A percentile compares a stretch with the other conserved stretches of the same genome.
Evolutionary conservation across 2,113 vertebrate species (phyloP).

Genomic region (Mesitornis unicolor): DNA sequence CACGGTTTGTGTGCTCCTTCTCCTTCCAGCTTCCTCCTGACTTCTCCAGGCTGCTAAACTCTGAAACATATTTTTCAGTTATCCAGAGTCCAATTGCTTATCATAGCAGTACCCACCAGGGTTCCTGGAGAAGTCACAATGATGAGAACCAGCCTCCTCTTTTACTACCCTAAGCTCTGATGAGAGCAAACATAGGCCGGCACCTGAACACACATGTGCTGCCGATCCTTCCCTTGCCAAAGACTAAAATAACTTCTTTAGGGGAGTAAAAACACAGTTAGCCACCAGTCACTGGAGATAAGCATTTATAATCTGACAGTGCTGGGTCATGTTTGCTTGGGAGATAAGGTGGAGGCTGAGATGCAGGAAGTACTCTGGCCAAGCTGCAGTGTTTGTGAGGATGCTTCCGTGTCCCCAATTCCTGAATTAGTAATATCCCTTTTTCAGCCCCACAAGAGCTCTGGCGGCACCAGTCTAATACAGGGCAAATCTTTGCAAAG

Average conservation of each 20-base stretch:
- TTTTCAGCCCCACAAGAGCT: neutral
- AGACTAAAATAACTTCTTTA: conserved; percentile 29
- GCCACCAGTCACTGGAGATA: conserved; percentile 32
- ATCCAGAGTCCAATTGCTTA: neutral
- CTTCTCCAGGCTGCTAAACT: neutral
- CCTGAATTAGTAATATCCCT: conserved; percentile 4
- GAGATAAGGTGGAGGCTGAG: conserved; percentile 44
- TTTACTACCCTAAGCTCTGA: neutral
- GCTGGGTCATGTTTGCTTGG: conserved; percentile 38
- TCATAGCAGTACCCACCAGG: neutral
- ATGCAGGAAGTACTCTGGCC: conserved; percentile 31
- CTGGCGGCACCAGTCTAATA: neutral
- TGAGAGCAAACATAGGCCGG: neutral
- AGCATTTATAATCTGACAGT: conserved; percentile 25
- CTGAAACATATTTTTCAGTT: neutral
- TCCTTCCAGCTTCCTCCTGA: neutral
- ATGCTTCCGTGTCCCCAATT: neutral
- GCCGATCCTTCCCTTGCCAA: neutral
- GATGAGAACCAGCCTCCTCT: neutral
- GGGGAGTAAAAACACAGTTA: conserved; percentile 4
- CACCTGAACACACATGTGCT: neutral
- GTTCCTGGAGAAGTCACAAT: neutral
- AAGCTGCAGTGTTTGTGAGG: neutral
- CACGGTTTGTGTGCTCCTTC: neutral
- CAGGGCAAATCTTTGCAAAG: neutral